Conservation (phyloP, 2,797 vertebrate species). For the Haliaeetus vocifer region DNA sequence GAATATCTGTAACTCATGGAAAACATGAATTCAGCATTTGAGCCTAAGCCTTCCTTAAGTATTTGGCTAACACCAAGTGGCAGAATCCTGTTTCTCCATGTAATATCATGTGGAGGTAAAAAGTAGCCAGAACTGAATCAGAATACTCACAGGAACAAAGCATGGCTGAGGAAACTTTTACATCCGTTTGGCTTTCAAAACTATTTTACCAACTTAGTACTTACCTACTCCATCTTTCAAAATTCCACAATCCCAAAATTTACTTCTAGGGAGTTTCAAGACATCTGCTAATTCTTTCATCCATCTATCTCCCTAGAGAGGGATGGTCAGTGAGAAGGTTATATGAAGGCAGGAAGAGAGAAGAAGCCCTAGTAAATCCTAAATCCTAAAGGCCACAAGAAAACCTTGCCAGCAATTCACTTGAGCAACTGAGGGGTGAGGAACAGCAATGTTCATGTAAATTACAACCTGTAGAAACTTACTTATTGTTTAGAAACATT, state of each 20-base stretch:
- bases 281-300: conserved; percentile 25
- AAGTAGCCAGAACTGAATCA: not conserved
- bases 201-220: not conserved
- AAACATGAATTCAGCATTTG: not conserved
- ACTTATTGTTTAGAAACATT: not conserved
- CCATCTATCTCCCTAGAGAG: not conserved
- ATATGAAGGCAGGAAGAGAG: not conserved
- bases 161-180: not conserved
- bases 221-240: conserved; percentile 8
- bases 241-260: not conserved
- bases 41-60: not conserved
- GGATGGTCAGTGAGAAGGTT: not conserved
- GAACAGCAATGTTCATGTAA: not conserved
- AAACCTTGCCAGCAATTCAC: not conserved
- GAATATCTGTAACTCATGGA: not conserved
- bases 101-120: rapidly evolving
- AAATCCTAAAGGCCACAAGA: not conserved
- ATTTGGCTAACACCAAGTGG: not conserved
- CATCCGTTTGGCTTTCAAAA: not conserved
- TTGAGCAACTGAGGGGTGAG: not conserved
- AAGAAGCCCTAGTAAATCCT: not conserved
- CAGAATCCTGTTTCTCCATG: not conserved
- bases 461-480: not conserved
- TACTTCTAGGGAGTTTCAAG: conserved; percentile 17
- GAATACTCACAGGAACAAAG: not conserved